phyloP scores from a whole-genome alignment of 1,140 invertebrate species.

The Habropoda laboriosa region DNA sequence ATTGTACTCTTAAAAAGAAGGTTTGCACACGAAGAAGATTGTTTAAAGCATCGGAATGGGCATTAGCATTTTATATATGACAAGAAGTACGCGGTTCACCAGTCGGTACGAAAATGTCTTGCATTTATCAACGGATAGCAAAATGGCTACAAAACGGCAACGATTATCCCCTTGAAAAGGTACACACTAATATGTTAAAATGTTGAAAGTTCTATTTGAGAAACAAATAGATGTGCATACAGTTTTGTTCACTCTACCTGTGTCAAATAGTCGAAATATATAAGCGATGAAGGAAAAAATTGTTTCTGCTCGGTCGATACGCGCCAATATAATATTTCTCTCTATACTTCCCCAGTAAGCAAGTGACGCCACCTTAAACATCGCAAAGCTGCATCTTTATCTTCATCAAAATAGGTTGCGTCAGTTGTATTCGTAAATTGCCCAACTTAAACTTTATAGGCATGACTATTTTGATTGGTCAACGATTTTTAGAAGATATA shows the following conservation, averaged over 20 bases:
- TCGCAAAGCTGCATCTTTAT: constrained; percentile 13
- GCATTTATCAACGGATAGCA: constrained; percentile 82
- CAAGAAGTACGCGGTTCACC: constrained; percentile 66
- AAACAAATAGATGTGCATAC: constrained; percentile 8
- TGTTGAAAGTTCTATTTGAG: not conserved
- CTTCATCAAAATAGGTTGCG: constrained; percentile 35
- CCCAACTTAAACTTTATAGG: not conserved
- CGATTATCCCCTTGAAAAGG: constrained; percentile 44
- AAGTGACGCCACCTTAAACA: constrained; percentile 66
- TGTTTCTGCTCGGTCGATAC: constrained; percentile 79
- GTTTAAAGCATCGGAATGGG: constrained; percentile 1
- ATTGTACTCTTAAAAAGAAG: not conserved
- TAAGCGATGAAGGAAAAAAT: constrained; percentile 37
- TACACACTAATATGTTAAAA: constrained; percentile 5
- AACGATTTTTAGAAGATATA: not conserved
- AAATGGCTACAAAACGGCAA: constrained; percentile 77
- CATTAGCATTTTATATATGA: constrained; percentile 35
- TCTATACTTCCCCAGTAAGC: constrained; percentile 68
- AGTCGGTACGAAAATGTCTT: constrained; percentile 80
- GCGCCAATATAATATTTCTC: constrained; percentile 58
- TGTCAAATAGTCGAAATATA: constrained; percentile 32
- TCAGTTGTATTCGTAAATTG: constrained; percentile 29
- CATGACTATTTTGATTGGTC: constrained; percentile 2
- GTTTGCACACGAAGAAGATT: not conserved
- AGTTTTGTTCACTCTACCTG: constrained; percentile 40